A percentile compares a stretch with the other conserved stretches of the same genome.
These are phyloP conservation scores for Acanthiza pusilla DNA, from an alignment of 2,797 vertebrate genomes.

Conservation along the genomic window DNA sequence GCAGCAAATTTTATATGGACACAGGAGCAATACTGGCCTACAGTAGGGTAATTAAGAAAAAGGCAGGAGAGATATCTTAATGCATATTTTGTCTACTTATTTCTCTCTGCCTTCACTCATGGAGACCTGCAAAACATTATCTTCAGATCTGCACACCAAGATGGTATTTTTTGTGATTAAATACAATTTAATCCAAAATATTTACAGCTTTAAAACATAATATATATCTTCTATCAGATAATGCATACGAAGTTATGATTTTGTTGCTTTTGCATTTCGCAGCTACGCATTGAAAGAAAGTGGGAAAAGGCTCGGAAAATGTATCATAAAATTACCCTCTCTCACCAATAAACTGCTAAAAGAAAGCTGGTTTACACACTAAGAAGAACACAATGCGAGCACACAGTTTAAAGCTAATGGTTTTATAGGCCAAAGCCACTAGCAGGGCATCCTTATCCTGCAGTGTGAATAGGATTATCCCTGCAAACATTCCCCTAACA, in stretches of 20 bases:
- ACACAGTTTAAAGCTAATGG: constrained; percentile 71
- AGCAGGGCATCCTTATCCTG: constrained; percentile 62
- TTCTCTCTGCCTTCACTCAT: neutral
- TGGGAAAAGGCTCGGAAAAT: neutral
- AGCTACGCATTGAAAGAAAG: neutral
- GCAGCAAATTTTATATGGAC: neutral
- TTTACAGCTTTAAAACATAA: neutral
- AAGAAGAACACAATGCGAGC: constrained; percentile 67
- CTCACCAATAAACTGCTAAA: constrained; percentile 40
- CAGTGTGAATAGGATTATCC: constrained; percentile 71
- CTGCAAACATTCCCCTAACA: constrained; percentile 68
- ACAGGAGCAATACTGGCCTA: no score
- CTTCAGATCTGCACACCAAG: neutral
- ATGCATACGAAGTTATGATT: neutral
- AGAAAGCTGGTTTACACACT: constrained; percentile 71
- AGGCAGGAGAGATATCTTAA: neutral
- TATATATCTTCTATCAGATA: neutral
- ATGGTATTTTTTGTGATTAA: neutral
- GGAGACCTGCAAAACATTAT: neutral
- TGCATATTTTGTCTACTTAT: neutral
- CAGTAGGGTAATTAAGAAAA: neutral
- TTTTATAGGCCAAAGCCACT: constrained; percentile 70
- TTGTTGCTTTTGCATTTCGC: constrained; percentile 28
- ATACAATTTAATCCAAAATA: neutral
- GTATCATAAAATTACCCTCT: constrained; percentile 22